Percentiles rank a stretch among this genome's conserved stretches.
Conservation (phyloP, 2,113 vertebrate genomes). For the Mirounga angustirostris region DNA sequence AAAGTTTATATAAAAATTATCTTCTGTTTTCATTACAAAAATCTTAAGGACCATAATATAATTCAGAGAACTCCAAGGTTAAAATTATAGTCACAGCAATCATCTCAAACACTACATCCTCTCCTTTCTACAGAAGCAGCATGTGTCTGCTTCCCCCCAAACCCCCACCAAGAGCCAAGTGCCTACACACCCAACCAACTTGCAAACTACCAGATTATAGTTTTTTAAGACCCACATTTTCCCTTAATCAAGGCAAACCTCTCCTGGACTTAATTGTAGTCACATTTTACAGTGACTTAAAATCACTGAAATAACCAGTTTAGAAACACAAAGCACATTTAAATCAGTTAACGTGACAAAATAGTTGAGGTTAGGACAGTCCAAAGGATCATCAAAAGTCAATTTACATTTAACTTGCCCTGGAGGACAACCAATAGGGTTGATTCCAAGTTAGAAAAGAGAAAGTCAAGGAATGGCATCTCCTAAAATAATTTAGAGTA, state of each 20-base stretch:
- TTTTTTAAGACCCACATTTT: background rate
- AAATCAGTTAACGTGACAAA: constrained; percentile 51
- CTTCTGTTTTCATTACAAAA: background rate
- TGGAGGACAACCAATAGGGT: background rate
- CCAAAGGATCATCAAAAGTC: constrained; percentile 24
- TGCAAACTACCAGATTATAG: background rate
- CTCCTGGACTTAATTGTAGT: background rate
- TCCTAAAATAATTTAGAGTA: background rate
- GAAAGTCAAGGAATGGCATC: background rate
- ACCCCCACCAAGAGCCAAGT: background rate
- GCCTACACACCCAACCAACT: background rate
- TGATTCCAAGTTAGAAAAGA: background rate
- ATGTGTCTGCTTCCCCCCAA: fast-evolving
- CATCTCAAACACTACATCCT: background rate
- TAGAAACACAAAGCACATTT: constrained; percentile 28
- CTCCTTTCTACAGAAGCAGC: background rate
- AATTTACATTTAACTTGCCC: constrained; percentile 44
- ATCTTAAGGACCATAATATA: background rate
- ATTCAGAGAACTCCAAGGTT: background rate
- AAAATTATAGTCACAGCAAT: background rate
- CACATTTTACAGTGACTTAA: background rate
- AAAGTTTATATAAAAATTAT: background rate
- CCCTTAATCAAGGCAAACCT: constrained; percentile 33
- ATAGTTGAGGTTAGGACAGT: background rate
- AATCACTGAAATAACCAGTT: background rate